Evolutionary conservation across 1,140 invertebrate species (phyloP).

Genomic region (Drosophila asahinai): DNA sequence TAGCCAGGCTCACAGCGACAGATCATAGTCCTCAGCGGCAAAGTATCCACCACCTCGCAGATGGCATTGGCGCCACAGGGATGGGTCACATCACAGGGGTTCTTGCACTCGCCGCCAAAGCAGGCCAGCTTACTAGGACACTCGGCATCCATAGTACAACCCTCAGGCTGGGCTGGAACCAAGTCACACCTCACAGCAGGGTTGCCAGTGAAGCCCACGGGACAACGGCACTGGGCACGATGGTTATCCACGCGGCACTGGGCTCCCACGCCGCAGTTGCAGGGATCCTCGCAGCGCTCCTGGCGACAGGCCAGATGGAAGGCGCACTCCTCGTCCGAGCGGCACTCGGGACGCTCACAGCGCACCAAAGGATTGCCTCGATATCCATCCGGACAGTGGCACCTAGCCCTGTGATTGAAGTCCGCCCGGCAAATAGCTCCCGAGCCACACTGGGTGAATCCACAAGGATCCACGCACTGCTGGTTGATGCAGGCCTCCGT

Average conservation of each 20-base stretch:
- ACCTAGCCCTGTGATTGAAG: conserved; percentile 90
- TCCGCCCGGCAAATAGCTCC: conserved; percentile 92
- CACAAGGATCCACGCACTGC: conserved; percentile 93
- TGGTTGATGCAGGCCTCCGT: conserved; percentile 93
- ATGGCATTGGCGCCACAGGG: conserved; percentile 93
- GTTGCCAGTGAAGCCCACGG: conserved; percentile 93
- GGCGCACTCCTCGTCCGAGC: conserved; percentile 90
- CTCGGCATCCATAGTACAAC: conserved; percentile 93
- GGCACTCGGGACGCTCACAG: conserved; percentile 93
- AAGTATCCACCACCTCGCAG: conserved; percentile 93
- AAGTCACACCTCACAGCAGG: conserved; percentile 88
- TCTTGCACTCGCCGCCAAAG: conserved; percentile 91
- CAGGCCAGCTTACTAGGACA: conserved; percentile 94
- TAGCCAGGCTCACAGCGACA: conserved; percentile 93
- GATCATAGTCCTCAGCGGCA: conserved; percentile 94
- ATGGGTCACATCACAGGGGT: conserved; percentile 92
- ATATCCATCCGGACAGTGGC: conserved; percentile 91
- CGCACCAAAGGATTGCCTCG: conserved; percentile 90
- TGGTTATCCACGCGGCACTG: conserved; percentile 92
- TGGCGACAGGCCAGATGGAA: conserved; percentile 91
- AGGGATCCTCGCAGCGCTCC: conserved; percentile 92
- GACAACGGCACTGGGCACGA: conserved; percentile 91
- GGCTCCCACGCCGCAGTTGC: conserved; percentile 89
- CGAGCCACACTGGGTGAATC: conserved; percentile 92
- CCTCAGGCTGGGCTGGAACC: conserved; percentile 87